Conservation (phyloP, 2,797 vertebrate species). For the Falco cherrug region DNA sequence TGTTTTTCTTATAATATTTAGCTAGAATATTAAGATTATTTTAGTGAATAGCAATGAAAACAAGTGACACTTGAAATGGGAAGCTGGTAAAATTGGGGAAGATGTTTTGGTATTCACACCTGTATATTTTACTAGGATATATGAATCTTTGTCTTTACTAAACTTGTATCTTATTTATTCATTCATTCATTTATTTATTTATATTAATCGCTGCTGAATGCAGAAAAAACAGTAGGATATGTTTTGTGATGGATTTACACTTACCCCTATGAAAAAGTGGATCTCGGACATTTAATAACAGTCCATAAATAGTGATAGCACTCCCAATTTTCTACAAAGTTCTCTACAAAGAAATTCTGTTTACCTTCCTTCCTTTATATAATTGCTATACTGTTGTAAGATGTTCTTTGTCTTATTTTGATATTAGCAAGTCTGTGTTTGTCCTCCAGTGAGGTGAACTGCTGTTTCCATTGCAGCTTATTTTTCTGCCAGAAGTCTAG, state of each 20-base stretch:
- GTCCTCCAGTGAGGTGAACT: neutral
- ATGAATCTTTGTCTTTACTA: neutral
- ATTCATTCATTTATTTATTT: no score
- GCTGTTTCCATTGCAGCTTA: neutral
- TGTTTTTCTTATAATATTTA: neutral
- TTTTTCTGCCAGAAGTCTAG: neutral
- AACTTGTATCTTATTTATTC: neutral
- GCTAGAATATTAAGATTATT: neutral
- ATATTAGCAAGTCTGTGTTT: neutral
- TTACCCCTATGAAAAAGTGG: neutral
- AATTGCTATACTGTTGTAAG: neutral
- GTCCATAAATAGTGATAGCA: neutral
- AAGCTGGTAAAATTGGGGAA: neutral
- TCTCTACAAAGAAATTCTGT: neutral
- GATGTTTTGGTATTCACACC: neutral
- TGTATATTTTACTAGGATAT: neutral
- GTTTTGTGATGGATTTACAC: neutral
- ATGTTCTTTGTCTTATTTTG: neutral
- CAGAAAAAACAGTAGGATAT: neutral
- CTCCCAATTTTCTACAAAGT: neutral
- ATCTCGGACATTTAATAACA: neutral
- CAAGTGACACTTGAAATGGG: neutral
- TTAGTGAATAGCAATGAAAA: neutral
- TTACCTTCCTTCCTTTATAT: neutral
- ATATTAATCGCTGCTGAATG: neutral